These are phyloP conservation scores for Pluvianellus socialis DNA, from an alignment of 2,113 vertebrate genomes.

Conservation along the genomic window DNA sequence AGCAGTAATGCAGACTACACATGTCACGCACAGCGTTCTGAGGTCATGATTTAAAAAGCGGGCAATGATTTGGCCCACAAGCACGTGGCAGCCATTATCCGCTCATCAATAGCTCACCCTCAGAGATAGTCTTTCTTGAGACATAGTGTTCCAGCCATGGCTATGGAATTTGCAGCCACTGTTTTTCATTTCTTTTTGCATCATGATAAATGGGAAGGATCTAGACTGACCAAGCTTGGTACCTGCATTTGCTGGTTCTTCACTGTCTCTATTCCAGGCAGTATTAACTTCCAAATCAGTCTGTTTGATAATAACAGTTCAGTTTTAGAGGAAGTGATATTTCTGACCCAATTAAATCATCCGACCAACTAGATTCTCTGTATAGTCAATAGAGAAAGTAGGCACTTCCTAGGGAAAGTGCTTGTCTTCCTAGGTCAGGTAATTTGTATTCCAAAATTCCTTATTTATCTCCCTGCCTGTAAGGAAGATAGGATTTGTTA, in stretches of 20 bases:
- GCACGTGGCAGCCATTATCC: not conserved
- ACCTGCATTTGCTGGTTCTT: not conserved
- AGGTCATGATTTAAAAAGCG: not conserved
- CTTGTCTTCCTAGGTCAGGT: not conserved
- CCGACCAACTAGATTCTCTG: not conserved
- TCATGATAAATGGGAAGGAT: not conserved
- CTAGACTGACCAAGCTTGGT: not conserved
- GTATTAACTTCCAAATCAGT: not conserved
- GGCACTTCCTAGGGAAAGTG: not conserved
- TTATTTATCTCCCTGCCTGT: not conserved
- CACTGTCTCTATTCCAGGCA: not conserved
- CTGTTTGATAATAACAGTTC: not conserved
- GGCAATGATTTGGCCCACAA: not conserved
- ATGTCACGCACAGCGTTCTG: not conserved
- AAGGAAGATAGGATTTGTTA: not conserved
- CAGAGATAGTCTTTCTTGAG: not conserved
- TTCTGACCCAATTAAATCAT: not conserved
- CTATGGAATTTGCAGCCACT: not conserved
- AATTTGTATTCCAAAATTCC: not conserved
- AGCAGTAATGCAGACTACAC: not conserved
- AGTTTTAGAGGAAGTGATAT: not conserved
- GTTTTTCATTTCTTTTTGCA: not conserved
- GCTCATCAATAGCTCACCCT: not conserved
- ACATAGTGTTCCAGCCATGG: not conserved
- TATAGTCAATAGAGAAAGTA: not conserved